Base-by-base conservation (phyloP, 2,113 vertebrate species). In the Glareola pratincola region DNA sequence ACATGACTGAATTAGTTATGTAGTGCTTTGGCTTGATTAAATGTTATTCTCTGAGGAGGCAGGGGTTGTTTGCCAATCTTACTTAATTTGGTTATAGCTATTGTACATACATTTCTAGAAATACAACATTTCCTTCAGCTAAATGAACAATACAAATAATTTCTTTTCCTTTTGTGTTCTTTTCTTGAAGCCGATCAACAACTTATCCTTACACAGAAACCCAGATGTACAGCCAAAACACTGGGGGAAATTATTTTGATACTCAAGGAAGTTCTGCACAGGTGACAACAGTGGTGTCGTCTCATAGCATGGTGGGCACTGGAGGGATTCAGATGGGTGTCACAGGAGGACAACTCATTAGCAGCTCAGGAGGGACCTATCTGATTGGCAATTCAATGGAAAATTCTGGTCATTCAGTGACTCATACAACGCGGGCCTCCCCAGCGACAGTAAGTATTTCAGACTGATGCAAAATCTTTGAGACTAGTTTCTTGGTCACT, bases 191-290 rank as follows among this genome's bases (percentile, higher is more conserved):
- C 97, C 98, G 98, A 97, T 98, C 98, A 97, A 98, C 98, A 96
- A 98, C 98, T 86, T 99, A 99, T n/a, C 98, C 98, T 96, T 99
- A 99, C 90, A 98, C 98, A 94, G 98, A 99, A 97, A 98, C 98
- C 64, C 98, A 99, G 97, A 98, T 99, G 98, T 99, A 99, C 97
- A 98, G 98, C 97, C 98, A 99, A 89, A 98, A 98, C 97, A 98
- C 98, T 94, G 98, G 98, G 74, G 98, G 98, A 77, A 98, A 98
- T 98, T 98, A 98, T 95, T 99, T 98, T 96, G 98, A 99, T 94
- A 98, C 98, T 82, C 98, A 98, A 98, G 98, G 98, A 95, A 98
- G 98, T 95, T 98, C 98, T 79, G 98, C 98, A 90, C 98, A 99
- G 97, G 98, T 98, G 97, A 98, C 98, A 66, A 98, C 98, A 45